Evolutionary conservation across 2,797 vertebrate species (phyloP), one percentile per base, ranked within the genome.

Genomic region (Artibeus jamaicensis): DNA sequence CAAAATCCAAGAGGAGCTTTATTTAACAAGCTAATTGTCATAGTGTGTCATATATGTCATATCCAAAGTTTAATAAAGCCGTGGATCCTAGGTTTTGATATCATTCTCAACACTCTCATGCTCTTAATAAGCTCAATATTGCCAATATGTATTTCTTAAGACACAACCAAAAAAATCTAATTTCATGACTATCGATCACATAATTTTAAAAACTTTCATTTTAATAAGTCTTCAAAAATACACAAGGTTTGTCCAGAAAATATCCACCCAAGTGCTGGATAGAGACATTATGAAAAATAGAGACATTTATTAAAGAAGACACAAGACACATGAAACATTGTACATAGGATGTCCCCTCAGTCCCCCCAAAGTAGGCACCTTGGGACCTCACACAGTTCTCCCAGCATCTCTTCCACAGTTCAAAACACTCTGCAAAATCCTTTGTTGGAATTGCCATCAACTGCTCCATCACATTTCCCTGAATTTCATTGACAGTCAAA

Each of bases 141-240:
- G 32, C 18, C 67, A 85, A 88, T 32, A 34, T 48, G 62, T 44
- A 19, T 87, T 92, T 86, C 87, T 92, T 39, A 93, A 89, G 18
- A 76, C 50, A 92, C 29, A 91, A 67, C 14, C 32, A 50, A 81
- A 62, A n/a, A n/a, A 89, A 83, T 26, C 71, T 34, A 82, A 50
- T n/a, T 95, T 91, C 55, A 81, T 87, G 34, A 81, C 46, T 93
- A 89, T 44, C 79, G 53, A 90, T 77, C 37, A 65, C 29, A 87
- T 76, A 81, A 85, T 67, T 95, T 89, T 89, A 94, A 83, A 94
- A 90, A 86, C 5, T 74, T 88, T 83, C 46, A 95, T 79, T 92
- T 91, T 82, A 85, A 46, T 6, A 84, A 88, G 9, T 76, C 73
- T 86, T 57, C 9, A 34, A 81, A 89, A 81, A 90, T 12, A 92